Conservation (phyloP, 2,888 invertebrate species). For the Polymixis lichenea region DNA sequence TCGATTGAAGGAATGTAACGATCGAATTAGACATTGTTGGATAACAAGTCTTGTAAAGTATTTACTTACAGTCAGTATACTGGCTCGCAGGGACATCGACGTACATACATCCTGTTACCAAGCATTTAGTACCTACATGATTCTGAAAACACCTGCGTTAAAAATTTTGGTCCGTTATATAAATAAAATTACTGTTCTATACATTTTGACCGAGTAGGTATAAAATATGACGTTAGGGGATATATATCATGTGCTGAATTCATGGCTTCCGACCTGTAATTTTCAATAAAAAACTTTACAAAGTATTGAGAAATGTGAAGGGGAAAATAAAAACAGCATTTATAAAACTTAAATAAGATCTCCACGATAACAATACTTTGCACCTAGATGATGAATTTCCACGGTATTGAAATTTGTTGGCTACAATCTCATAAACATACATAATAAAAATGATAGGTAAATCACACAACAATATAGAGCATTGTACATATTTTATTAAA, state of each 20-base stretch:
- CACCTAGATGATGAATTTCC: slow-evolving; percentile 27
- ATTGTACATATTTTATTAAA: slow-evolving; percentile 45
- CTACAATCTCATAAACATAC: slow-evolving; percentile 25
- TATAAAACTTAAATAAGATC: slow-evolving; percentile 17
- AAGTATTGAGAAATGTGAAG: background rate
- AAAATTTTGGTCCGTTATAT: too few species aligned
- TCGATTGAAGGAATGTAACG: background rate
- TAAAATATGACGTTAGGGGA: too few species aligned
- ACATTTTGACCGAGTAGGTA: too few species aligned
- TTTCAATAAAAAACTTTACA: too few species aligned
- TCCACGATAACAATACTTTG: slow-evolving; percentile 23
- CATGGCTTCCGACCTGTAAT: too few species aligned
- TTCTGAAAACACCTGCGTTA: too few species aligned
- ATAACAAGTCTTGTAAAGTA: background rate
- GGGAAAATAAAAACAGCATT: background rate
- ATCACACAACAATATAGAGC: slow-evolving; percentile 53
- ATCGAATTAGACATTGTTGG: background rate
- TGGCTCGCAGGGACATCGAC: too few species aligned
- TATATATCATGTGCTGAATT: too few species aligned
- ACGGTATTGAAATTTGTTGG: slow-evolving; percentile 21
- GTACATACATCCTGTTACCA: too few species aligned
- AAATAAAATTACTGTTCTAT: too few species aligned
- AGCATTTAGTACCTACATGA: too few species aligned
- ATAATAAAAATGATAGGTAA: slow-evolving; percentile 52
- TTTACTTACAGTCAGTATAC: background rate